phyloP scores from a whole-genome alignment of 1,140 invertebrate species.

The Antheraea pernyi region DNA sequence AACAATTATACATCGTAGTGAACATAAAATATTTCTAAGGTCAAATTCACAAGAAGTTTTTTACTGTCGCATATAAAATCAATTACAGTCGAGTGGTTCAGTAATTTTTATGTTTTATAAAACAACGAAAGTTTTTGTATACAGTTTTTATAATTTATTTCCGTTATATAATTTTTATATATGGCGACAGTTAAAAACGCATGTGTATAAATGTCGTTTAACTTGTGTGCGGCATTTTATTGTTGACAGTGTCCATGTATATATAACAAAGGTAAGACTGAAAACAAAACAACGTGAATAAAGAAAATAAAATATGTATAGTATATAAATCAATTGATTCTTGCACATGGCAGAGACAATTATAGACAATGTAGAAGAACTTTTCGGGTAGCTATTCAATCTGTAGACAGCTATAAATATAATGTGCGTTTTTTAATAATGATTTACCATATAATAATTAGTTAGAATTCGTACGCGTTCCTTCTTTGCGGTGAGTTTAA shows the following conservation, averaged over 20 bases:
- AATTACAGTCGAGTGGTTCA: not conserved
- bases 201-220: not conserved
- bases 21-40: conserved; percentile 19
- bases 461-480: too few species aligned
- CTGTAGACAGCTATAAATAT: too few species aligned
- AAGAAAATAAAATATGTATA: too few species aligned
- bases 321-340: too few species aligned
- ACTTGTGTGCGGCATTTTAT: not conserved
- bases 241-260: conserved; percentile 50
- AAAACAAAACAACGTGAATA: conserved; percentile 31
- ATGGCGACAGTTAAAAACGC: not conserved
- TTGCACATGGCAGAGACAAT: too few species aligned
- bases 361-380: too few species aligned
- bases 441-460: too few species aligned
- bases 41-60: too few species aligned
- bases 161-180: not conserved
- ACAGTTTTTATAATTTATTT: not conserved
- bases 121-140: not conserved
- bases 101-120: not conserved
- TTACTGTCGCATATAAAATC: not conserved
- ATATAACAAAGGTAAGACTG: conserved; percentile 71
- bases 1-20: conserved; percentile 22
- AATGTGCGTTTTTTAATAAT: too few species aligned
- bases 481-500: too few species aligned
- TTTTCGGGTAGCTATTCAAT: too few species aligned